Evolutionary conservation across 2,888 invertebrate species (phyloP).

Genomic region (Halocaridina rubra): DNA sequence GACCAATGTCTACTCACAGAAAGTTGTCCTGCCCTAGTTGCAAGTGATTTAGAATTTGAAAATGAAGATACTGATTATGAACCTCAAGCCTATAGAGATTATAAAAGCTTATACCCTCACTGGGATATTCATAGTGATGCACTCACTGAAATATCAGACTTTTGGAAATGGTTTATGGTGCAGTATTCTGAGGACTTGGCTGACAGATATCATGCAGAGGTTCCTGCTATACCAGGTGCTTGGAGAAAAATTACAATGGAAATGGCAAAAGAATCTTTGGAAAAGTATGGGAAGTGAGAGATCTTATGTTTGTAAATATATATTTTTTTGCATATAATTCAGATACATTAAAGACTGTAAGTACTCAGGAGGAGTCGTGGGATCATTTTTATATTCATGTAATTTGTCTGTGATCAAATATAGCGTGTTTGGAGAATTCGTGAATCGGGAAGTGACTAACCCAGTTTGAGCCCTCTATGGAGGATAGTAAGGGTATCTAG

Average conservation of each 20-base stretch:
- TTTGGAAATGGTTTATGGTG: neutral
- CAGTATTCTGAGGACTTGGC: neutral
- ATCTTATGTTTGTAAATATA: too few species aligned
- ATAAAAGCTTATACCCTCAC: neutral
- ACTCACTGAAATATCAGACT: neutral
- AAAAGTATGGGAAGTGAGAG: neutral
- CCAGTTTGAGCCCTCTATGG: too few species aligned
- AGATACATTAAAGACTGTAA: too few species aligned
- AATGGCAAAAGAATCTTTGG: neutral
- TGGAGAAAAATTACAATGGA: neutral
- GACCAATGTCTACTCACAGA: neutral
- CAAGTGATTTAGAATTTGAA: neutral
- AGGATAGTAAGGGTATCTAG: too few species aligned
- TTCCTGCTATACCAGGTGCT: neutral
- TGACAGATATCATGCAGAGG: neutral
- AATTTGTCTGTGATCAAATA: too few species aligned
- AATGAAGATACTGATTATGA: neutral
- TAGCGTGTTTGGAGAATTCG: too few species aligned
- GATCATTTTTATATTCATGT: too few species aligned
- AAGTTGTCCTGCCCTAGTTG: neutral
- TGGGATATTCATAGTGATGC: neutral
- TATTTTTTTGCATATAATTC: too few species aligned
- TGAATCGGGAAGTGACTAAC: too few species aligned
- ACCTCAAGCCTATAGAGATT: neutral
- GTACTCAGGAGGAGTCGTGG: too few species aligned